Percentiles rank a stretch among this genome's conserved stretches.
Conservation (phyloP, 2,113 vertebrate genomes). For the Melanotaenia duboulayi region DNA sequence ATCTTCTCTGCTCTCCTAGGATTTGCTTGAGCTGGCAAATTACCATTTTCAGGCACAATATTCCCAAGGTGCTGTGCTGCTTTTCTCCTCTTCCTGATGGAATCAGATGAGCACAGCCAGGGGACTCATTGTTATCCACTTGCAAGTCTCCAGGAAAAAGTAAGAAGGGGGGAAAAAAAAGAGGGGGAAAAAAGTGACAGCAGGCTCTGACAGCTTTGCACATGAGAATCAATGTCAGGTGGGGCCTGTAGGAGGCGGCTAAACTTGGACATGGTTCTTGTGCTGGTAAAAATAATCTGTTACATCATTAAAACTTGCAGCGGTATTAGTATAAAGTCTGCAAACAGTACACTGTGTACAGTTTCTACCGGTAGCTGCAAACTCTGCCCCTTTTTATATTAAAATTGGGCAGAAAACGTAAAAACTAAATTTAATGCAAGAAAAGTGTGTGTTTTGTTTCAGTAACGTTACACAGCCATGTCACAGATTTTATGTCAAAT, state of each 20-base stretch:
- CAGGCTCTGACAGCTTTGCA: conserved; percentile 64
- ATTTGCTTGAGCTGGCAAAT: conserved; percentile 78
- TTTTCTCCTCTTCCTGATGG: conserved; percentile 79
- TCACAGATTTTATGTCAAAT: too few relatives aligned
- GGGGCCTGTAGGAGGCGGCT: conserved; percentile 7
- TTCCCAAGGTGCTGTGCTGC: conserved; percentile 68
- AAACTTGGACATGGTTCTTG: conserved; percentile 39
- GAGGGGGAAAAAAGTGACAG: conserved; percentile 45
- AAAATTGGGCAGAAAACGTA: too few relatives aligned
- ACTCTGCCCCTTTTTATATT: too few relatives aligned
- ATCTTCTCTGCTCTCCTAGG: conserved; percentile 77
- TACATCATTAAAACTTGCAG: conserved; percentile 27
- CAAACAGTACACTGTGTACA: too few relatives aligned
- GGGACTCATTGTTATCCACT: conserved; percentile 77
- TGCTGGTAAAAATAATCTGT: conserved; percentile 24
- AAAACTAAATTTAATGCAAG: too few relatives aligned
- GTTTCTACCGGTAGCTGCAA: too few relatives aligned
- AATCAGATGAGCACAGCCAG: conserved; percentile 75
- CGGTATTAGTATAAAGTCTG: conserved; percentile 3
- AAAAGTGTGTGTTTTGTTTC: too few relatives aligned
- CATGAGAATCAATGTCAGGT: conserved; percentile 55
- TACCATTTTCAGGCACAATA: conserved; percentile 79
- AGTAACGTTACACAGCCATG: too few relatives aligned
- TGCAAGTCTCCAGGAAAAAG: conserved; percentile 64
- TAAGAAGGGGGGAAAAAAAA: conserved; percentile 35